Evolutionary conservation across 2,888 invertebrate genomes (phyloP).

Genomic region (Caenorhabditis sp.): DNA sequence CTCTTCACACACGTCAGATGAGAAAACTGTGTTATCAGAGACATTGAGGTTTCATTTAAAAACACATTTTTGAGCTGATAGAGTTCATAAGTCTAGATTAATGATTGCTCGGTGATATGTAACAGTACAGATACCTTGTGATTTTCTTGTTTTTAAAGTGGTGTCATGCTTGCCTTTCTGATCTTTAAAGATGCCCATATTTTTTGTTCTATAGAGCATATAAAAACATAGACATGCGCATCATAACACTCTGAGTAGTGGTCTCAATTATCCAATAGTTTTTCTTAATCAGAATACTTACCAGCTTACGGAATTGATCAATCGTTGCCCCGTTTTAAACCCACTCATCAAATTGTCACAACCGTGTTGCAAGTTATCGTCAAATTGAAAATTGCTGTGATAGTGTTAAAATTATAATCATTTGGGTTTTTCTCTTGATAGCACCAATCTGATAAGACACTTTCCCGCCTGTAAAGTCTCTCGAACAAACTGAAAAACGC

Average conservation of each 20-base stretch:
- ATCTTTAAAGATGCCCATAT: slow-evolving; percentile 25
- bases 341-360: slow-evolving; percentile 53
- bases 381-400: slow-evolving; percentile 36
- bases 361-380: slow-evolving; percentile 43
- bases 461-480: slow-evolving; percentile 2
- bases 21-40: not conserved
- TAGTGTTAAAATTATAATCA: slow-evolving; percentile 53
- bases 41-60: not conserved
- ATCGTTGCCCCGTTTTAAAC: slow-evolving; percentile 3
- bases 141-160: slow-evolving; percentile 19
- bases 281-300: slow-evolving; percentile 7
- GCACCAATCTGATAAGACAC: slow-evolving; percentile 49
- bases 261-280: too few relatives aligned
- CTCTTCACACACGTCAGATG: not conserved
- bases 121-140: slow-evolving; percentile 21
- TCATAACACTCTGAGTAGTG: too few relatives aligned
- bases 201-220: not conserved
- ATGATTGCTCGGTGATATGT: slow-evolving; percentile 8
- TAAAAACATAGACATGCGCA: too few relatives aligned
- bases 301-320: slow-evolving; percentile 7
- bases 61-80: slow-evolving; percentile 40
- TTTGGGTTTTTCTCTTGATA: slow-evolving; percentile 37
- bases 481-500: slow-evolving; percentile 4
- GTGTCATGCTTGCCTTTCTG: slow-evolving; percentile 14
- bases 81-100: slow-evolving; percentile 19